Conservation (phyloP, 2,113 vertebrate species). For the Pholis gunnellus region DNA sequence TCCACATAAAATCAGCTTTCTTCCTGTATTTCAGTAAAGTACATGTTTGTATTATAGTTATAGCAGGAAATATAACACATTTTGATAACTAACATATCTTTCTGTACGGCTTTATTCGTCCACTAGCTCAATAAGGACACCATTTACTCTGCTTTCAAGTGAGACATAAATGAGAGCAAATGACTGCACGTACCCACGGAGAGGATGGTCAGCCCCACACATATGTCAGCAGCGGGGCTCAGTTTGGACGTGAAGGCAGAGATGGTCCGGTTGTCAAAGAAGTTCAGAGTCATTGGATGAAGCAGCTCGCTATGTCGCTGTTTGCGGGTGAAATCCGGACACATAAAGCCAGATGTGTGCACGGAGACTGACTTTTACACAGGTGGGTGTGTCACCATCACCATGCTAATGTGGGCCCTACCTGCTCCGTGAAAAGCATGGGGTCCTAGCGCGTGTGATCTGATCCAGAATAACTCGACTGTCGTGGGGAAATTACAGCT, state of each 20-base stretch:
- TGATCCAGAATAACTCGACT: not conserved
- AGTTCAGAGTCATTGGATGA: constrained; percentile 44
- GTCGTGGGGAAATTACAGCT: no score
- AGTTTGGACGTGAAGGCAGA: constrained; percentile 77
- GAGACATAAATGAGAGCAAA: not conserved
- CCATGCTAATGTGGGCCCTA: not conserved
- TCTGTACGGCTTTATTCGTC: not conserved
- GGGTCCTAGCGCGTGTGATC: no score
- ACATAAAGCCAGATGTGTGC: not conserved
- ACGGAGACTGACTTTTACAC: constrained; percentile 22
- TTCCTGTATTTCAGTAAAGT: not conserved
- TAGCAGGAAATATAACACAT: not conserved
- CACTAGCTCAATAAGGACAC: not conserved
- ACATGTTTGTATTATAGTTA: not conserved
- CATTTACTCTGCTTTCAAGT: not conserved
- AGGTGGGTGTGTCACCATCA: constrained; percentile 28
- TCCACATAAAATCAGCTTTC: not conserved
- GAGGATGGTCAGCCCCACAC: constrained; percentile 74
- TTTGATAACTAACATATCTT: not conserved
- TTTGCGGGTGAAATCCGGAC: not conserved
- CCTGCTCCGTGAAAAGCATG: not conserved
- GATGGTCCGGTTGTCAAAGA: constrained; percentile 32
- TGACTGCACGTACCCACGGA: constrained; percentile 61
- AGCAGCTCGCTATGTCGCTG: not conserved
- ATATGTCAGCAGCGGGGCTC: constrained; percentile 63